phyloP scores from a whole-genome alignment of 1,140 invertebrate species.

The Venturia canescens region DNA sequence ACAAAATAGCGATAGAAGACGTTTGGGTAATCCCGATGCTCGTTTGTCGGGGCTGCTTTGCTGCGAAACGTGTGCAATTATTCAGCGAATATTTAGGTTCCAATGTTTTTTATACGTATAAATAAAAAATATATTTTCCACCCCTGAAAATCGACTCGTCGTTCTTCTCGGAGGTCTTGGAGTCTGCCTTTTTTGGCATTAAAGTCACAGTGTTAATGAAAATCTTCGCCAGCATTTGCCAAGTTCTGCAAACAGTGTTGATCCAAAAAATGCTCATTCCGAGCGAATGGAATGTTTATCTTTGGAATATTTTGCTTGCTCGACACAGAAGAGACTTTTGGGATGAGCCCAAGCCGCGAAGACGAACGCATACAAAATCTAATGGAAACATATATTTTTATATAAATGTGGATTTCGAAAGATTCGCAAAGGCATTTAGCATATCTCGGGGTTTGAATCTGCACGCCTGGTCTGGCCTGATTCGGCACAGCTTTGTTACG shows the following conservation, averaged over 20 bases:
- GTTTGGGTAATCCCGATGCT: not conserved
- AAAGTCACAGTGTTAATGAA: too few relatives aligned
- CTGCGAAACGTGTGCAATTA: too few relatives aligned
- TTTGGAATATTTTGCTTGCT: slow-evolving; percentile 30
- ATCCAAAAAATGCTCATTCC: not conserved
- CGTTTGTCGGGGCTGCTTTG: not conserved
- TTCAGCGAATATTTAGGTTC: too few relatives aligned
- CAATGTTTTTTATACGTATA: too few relatives aligned
- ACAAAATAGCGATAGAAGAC: too few relatives aligned
- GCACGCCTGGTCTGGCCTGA: slow-evolving; percentile 14
- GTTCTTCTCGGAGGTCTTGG: too few relatives aligned
- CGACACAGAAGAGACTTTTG: slow-evolving; percentile 49
- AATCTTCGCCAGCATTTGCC: not conserved
- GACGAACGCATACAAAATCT: not conserved
- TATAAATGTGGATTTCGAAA: too few relatives aligned
- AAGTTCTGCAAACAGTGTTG: not conserved
- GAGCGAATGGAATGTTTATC: not conserved
- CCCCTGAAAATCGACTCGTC: too few relatives aligned
- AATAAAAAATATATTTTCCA: too few relatives aligned
- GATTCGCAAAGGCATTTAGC: too few relatives aligned
- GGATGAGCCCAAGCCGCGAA: slow-evolving; percentile 49
- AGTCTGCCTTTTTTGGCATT: too few relatives aligned
- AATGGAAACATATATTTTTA: too few relatives aligned
- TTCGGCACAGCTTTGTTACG: not conserved
- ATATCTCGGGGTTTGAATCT: slow-evolving; percentile 29